A percentile compares a stretch with the other conserved stretches of the same genome.
phyloP scores from a whole-genome alignment of 2,113 vertebrate genomes.

The Natator depressus region DNA sequence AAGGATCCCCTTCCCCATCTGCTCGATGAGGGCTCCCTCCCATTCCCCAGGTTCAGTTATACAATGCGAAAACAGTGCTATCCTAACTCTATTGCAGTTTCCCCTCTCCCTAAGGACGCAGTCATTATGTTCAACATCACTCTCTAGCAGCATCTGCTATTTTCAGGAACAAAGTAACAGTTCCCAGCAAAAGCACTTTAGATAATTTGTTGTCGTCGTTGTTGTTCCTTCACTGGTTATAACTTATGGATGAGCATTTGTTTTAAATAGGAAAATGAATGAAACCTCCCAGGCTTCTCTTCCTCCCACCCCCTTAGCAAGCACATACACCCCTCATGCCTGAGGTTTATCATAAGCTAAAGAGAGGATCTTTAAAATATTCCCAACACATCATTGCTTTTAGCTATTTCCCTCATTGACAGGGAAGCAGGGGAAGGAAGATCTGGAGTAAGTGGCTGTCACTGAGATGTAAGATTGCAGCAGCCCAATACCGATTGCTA shows the following conservation, averaged over 20 bases:
- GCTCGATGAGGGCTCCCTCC: not conserved
- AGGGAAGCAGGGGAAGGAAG: not conserved
- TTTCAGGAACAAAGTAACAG: not conserved
- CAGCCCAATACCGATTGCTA: not conserved
- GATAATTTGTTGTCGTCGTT: not conserved
- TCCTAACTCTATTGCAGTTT: not conserved
- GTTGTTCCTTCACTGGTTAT: not conserved
- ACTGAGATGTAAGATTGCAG: not conserved
- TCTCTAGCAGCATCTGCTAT: not conserved
- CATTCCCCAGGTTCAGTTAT: accelerated
- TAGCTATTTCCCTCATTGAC: not conserved
- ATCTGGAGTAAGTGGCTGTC: not conserved
- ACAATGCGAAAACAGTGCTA: not conserved
- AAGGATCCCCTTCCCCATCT: not conserved
- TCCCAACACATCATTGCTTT: not conserved
- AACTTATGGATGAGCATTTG: not conserved
- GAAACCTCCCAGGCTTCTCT: not conserved
- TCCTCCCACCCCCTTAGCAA: not conserved
- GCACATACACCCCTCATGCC: not conserved
- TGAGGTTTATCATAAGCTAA: not conserved
- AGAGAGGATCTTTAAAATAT: not conserved
- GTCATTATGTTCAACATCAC: not conserved
- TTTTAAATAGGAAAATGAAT: not conserved
- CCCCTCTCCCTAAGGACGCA: not conserved
- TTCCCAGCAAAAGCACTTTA: not conserved